Conservation (phyloP, 1,140 invertebrate genomes). For the Drosophila ercepeae region DNA sequence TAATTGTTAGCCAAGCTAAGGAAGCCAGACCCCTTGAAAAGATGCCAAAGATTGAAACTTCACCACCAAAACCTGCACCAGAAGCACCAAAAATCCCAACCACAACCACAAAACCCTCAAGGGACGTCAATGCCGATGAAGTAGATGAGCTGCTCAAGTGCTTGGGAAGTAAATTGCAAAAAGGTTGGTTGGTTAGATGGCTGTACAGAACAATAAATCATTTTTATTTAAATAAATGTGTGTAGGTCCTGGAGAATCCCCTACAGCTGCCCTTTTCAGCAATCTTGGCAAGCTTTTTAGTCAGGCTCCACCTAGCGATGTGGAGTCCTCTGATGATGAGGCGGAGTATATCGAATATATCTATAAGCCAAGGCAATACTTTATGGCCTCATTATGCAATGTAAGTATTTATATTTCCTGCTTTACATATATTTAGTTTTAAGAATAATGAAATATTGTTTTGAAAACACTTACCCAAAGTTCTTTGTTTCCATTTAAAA, state of each 20-base stretch:
- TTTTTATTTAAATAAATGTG: not conserved
- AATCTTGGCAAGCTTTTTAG: slow-evolving; percentile 73
- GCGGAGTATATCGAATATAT: slow-evolving; percentile 82
- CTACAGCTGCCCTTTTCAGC: slow-evolving; percentile 52
- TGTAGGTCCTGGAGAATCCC: slow-evolving; percentile 39
- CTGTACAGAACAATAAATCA: not conserved
- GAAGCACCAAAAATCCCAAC: not conserved
- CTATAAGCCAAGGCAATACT: slow-evolving; percentile 76
- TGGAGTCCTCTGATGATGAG: slow-evolving; percentile 73
- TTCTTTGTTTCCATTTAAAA: slow-evolving; percentile 6
- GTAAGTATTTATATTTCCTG: slow-evolving; percentile 29
- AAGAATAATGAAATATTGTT: not conserved
- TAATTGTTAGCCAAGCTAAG: not conserved
- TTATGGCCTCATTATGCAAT: slow-evolving; percentile 76
- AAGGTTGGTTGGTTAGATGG: slow-evolving; percentile 24
- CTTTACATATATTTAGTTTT: not conserved
- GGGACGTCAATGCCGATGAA: slow-evolving; percentile 21
- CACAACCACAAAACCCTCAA: not conserved
- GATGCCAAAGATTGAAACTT: slow-evolving; percentile 9
- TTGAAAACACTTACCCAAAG: not conserved
- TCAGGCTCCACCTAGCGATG: slow-evolving; percentile 63
- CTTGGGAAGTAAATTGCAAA: slow-evolving; percentile 58
- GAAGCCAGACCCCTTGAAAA: slow-evolving; percentile 20
- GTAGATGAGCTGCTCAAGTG: slow-evolving; percentile 51
- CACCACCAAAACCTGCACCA: not conserved